phyloP scores from a whole-genome alignment of 2,888 invertebrate species.

The Urechis unicinctus region DNA sequence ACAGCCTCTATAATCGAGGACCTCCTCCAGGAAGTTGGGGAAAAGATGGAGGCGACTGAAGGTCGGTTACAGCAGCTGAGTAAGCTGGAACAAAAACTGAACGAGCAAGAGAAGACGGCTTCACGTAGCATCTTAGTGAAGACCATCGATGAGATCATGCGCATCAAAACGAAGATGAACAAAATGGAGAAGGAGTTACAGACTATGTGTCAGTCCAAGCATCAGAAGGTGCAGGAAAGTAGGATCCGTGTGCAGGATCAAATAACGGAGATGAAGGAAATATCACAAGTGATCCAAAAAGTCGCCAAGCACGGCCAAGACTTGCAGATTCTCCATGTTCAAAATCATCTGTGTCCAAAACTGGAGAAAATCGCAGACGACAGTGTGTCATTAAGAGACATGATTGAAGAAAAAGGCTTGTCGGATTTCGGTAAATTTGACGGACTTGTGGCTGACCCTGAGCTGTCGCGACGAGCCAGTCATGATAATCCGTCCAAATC shows the following conservation, averaged over 20 bases:
- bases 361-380: background rate
- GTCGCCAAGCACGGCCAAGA: conserved; percentile 10
- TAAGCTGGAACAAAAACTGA: conserved; percentile 2
- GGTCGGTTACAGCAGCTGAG: background rate
- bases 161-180: conserved; percentile 2
- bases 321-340: conserved; percentile 5
- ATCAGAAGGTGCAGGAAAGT: background rate
- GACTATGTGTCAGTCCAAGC: background rate
- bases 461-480: background rate
- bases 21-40: background rate
- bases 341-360: background rate
- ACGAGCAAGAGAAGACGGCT: conserved; percentile 5
- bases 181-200: conserved; percentile 11
- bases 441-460: conserved; percentile 5
- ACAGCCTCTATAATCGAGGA: background rate
- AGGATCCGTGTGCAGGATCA: background rate
- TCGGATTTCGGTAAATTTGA: conserved; percentile 8
- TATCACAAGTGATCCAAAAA: background rate
- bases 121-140: conserved; percentile 2
- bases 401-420: background rate
- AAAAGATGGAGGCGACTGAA: background rate
- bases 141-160: conserved; percentile 10
- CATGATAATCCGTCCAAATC: background rate
- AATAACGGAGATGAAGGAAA: background rate
- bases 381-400: background rate